Base-by-base conservation (phyloP, 2,113 vertebrate genomes). In the Poeciliopsis occidentalis region DNA sequence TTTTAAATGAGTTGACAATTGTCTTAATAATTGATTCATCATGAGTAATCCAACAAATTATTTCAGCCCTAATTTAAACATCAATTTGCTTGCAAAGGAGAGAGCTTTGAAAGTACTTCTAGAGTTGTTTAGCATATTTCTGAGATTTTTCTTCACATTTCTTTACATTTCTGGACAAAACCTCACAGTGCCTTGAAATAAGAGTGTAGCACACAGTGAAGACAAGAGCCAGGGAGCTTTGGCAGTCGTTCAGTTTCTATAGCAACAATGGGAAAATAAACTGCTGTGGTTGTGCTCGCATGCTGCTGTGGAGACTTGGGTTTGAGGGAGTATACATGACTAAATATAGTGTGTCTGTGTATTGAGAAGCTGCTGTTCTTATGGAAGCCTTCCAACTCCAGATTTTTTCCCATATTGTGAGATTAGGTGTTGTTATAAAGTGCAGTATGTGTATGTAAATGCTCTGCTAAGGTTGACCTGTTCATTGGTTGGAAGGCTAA, bases 241-340 rank as follows among this genome's bases (percentile, higher is more conserved):
- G 86, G 81, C 83, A 83, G 85, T 79, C 73, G 75, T 69, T 73
- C 78, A 81, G 93, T 95, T 94, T 87, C 93, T 87, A 94, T 93
- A 88, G 91, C 81, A 92, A 93, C 94, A 72, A 82, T 83, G 79
- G 85, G 75, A 85, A 90, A 91, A 93, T 93, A 93, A 91, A 93
- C 90, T 44, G 76, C 88, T 82, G 81, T 80, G 80, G 73, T 76
- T 74, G 64, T 71, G 7, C 39, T 57, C 1, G n/a, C 78, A 72
- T 64, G 71, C 77, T 70, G 69, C 88, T 73, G 76, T 90, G 86
- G 80, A 86, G 87, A 80, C 82, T 89, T 79, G 63, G 67, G 69
- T 69, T 32, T 19, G 60, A 69, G 61, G 73, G 67, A 37, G 64
- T 41, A 22, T 54, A 66, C 51, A 27, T 37, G 39, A 51, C 68